phyloP scores from a whole-genome alignment of 2,113 vertebrate genomes.

The Cichladusa arquata region DNA sequence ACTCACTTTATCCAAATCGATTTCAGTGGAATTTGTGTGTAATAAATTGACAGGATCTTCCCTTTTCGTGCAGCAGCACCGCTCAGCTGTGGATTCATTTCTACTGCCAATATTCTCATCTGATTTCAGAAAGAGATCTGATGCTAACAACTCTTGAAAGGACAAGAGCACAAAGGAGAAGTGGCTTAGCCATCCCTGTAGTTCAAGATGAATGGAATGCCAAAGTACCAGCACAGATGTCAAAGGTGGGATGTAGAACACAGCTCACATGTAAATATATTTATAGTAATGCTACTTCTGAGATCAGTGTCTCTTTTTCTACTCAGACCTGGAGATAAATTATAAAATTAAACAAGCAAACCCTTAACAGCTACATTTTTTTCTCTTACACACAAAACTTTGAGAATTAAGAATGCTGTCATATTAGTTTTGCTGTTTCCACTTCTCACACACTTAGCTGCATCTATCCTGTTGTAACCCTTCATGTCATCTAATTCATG shows the following conservation, averaged over 20 bases:
- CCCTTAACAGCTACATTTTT: not conserved
- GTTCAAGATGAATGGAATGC: not conserved
- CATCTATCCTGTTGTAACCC: not conserved
- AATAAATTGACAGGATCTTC: not conserved
- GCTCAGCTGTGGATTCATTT: not conserved
- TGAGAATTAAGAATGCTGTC: not conserved
- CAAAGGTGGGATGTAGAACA: not conserved
- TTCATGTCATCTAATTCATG: not conserved
- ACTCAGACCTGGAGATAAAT: not conserved
- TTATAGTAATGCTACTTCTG: not conserved
- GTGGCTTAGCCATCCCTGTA: not conserved
- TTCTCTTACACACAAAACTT: not conserved
- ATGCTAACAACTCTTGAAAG: not conserved
- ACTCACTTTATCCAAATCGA: not conserved
- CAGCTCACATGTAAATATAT: not conserved
- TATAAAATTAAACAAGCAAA: not conserved
- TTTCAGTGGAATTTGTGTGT: not conserved
- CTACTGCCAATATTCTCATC: not conserved
- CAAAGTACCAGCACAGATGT: not conserved
- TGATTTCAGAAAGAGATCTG: not conserved
- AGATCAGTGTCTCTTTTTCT: not conserved
- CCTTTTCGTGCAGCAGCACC: not conserved
- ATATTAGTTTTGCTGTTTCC: not conserved
- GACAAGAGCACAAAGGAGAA: not conserved
- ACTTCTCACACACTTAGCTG: not conserved